phyloP scores from a whole-genome alignment of 2,888 invertebrate genomes.

The Apamea monoglypha region DNA sequence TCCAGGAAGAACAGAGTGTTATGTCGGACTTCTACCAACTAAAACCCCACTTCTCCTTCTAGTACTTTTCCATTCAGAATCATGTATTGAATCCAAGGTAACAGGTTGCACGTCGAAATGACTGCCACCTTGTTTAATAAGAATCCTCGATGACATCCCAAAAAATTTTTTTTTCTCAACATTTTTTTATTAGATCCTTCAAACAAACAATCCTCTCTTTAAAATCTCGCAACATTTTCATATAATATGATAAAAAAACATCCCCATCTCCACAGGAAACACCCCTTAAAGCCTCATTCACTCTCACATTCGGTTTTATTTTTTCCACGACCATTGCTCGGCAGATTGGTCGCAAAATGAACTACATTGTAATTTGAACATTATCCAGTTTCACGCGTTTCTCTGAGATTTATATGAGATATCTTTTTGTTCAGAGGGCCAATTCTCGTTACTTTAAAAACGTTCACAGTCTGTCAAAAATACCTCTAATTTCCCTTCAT shows the following conservation, averaged over 20 bases:
- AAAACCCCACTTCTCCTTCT: too few relatives aligned
- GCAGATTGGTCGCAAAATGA: conserved; percentile 68
- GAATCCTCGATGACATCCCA: not conserved
- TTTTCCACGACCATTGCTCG: conserved; percentile 42
- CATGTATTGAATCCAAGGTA: too few relatives aligned
- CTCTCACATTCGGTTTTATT: conserved; percentile 45
- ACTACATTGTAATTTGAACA: conserved; percentile 70
- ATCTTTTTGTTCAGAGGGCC: too few relatives aligned
- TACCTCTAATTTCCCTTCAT: too few relatives aligned
- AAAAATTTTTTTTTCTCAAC: not conserved
- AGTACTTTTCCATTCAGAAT: too few relatives aligned
- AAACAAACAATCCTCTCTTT: not conserved
- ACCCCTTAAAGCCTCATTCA: conserved; percentile 40
- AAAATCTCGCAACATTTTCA: conserved; percentile 24
- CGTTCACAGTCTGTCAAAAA: too few relatives aligned
- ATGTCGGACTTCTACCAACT: too few relatives aligned
- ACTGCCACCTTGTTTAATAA: too few relatives aligned
- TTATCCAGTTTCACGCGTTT: conserved; percentile 68
- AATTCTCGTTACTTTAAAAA: too few relatives aligned
- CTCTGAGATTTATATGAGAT: conserved; percentile 63
- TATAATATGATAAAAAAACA: conserved; percentile 29
- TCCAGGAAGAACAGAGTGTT: too few relatives aligned
- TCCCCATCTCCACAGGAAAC: conserved; percentile 11
- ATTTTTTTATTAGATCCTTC: not conserved
- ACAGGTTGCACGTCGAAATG: too few relatives aligned